phyloP scores from a whole-genome alignment of 2,888 invertebrate genomes.

The Erebia aethiops region DNA sequence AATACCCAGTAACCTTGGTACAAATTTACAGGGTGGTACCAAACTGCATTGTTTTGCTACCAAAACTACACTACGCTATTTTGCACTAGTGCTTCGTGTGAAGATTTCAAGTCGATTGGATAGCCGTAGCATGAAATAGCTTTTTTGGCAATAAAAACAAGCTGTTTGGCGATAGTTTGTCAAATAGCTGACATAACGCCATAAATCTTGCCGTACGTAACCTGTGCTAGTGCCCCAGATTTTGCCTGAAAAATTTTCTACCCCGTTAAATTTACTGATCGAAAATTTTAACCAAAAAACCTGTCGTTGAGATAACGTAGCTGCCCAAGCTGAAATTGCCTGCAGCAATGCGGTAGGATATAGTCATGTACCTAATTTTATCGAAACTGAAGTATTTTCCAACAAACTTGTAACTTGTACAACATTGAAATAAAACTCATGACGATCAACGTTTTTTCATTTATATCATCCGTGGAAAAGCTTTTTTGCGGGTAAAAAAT shows the following conservation, averaged over 20 bases:
- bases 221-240: slow-evolving; percentile 37
- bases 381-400: slow-evolving; percentile 4
- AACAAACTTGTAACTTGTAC: too few species aligned
- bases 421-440: neutral
- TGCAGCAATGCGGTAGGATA: slow-evolving; percentile 31
- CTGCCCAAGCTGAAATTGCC: slow-evolving; percentile 33
- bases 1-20: neutral
- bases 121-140: slow-evolving; percentile 7
- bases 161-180: slow-evolving; percentile 55
- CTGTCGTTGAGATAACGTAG: slow-evolving; percentile 39
- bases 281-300: slow-evolving; percentile 36
- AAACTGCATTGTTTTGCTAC: neutral
- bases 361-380: slow-evolving; percentile 21
- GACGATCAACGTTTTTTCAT: slow-evolving; percentile 3
- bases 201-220: slow-evolving; percentile 37
- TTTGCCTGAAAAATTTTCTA: slow-evolving; percentile 29
- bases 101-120: slow-evolving; percentile 14
- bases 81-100: neutral
- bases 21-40: neutral
- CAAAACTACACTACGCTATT: neutral
- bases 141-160: slow-evolving; percentile 39
- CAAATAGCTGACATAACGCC: slow-evolving; percentile 59
- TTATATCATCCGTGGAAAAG: slow-evolving; percentile 1
- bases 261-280: slow-evolving; percentile 33
- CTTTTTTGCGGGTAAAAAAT: slow-evolving; percentile 4